Conservation (phyloP, 2,888 invertebrate species). For the Tetragnatha montana region DNA sequence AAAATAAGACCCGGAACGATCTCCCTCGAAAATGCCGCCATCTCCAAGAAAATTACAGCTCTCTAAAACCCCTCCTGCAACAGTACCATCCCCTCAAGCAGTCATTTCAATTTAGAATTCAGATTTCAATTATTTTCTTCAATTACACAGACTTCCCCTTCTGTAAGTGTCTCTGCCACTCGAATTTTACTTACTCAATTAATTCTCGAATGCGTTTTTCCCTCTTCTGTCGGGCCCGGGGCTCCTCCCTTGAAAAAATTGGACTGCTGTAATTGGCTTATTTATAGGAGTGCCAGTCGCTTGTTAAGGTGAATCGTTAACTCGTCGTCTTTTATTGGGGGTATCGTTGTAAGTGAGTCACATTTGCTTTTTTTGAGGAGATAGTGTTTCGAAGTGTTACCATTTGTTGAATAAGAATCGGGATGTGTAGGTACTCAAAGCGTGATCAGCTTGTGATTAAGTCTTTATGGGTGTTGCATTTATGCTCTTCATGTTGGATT, state of each 20-base stretch:
- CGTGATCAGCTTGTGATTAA: too few species aligned
- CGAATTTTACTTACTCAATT: constrained; percentile 66
- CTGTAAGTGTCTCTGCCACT: constrained; percentile 16
- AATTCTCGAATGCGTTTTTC: constrained; percentile 57
- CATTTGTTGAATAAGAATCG: too few species aligned
- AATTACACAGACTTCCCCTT: constrained; percentile 49
- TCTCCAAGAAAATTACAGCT: constrained; percentile 45
- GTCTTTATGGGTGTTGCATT: too few species aligned
- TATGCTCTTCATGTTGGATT: too few species aligned
- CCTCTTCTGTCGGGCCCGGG: constrained; percentile 11
- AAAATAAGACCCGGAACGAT: not conserved
- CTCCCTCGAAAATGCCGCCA: not conserved
- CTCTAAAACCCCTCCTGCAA: constrained; percentile 37
- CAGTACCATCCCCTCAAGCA: constrained; percentile 22
- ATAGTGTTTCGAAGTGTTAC: not conserved
- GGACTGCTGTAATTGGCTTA: constrained; percentile 58
- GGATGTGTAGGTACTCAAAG: too few species aligned
- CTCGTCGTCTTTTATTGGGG: constrained; percentile 12
- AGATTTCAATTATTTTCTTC: constrained; percentile 69
- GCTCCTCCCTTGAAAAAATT: constrained; percentile 37
- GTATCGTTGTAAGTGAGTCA: constrained; percentile 44
- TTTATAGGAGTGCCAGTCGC: constrained; percentile 24
- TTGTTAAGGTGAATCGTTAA: constrained; percentile 17
- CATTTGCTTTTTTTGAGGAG: constrained; percentile 20
- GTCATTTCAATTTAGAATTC: constrained; percentile 66